Evolutionary conservation across 1,140 invertebrate genomes (phyloP), one percentile per base, ranked within the genome.

Genomic region (Temnothorax curvispinosus): DNA sequence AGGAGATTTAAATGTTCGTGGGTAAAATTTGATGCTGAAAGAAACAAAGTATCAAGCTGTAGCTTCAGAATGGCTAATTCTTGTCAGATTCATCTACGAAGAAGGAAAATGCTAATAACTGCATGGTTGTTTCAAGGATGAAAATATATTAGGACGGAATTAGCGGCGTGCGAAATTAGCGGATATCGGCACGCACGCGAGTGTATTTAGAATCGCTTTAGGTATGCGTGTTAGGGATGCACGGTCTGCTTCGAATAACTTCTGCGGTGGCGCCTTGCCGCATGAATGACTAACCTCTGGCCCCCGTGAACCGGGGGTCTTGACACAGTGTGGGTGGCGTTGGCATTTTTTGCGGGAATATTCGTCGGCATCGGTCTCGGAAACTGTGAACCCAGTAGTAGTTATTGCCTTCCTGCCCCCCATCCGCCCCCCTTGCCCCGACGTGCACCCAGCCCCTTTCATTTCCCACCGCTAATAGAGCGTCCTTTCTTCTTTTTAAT

Each of bases 221-320:
- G 89, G 71, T 54, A 67, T 72, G 58, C 88, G 90, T 81, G 91
- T 93, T 91, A 92, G 91, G 88, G 87, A 93, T 91, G 92, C 91
- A 93, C 92, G 91, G 93, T 93, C 92, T 94, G 93, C 86, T 93
- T 93, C 92, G 91, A 94, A 94, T 94, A 93, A 94, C 92, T 93
- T 90, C 86, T 90, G 89, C 91, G 88, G 93, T 94, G 94, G 94
- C 94, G 94, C 93, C 93, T 94, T 93, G 91, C 93, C 93, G 94
- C 94, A 90, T 94, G 93, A 94, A 94, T 94, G 93, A 94, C 91
- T 93, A 94, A 94, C 93, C 92, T 94, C 93, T 94, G 93, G 90
- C 92, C 92, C 64, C 82, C 90, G 86, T 87, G 89, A 90, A 89
- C 88, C 85, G 75, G 88, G 88, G 89, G 90, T 93, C 77, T 52